phyloP scores from a whole-genome alignment of 2,113 vertebrate species.

The Podarcis cretensis region DNA sequence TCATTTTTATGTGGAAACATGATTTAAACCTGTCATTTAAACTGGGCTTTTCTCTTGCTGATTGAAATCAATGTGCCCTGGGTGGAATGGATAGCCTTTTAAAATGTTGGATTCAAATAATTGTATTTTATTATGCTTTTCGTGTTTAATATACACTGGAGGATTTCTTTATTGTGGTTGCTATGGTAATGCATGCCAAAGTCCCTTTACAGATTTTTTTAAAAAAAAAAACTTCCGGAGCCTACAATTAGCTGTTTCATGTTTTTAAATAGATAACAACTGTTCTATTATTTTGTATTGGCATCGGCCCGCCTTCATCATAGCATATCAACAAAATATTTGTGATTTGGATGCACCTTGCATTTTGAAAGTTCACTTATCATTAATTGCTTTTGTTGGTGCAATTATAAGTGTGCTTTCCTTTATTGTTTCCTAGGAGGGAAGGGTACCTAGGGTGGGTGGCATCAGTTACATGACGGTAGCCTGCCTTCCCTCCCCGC shows the following conservation, averaged over 20 bases:
- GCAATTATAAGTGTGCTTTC: neutral
- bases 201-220: neutral
- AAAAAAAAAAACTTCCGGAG: neutral
- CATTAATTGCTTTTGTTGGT: neutral
- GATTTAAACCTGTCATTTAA: neutral
- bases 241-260: constrained; percentile 16
- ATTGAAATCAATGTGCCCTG: neutral
- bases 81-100: constrained; percentile 1
- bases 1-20: neutral
- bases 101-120: neutral
- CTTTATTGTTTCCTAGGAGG: neutral
- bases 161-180: neutral
- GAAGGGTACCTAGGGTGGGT: neutral
- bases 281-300: constrained; percentile 11
- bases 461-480: neutral
- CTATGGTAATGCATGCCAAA: constrained; percentile 16
- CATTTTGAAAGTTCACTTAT: neutral
- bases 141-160: constrained; percentile 7
- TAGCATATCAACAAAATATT: constrained; percentile 9
- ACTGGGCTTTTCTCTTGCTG: neutral
- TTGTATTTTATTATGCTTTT: neutral
- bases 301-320: neutral
- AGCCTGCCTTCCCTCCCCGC: neutral
- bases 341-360: neutral
- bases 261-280: constrained; percentile 23